Percentiles rank a stretch among this genome's conserved stretches.
phyloP scores from a whole-genome alignment of 2,113 vertebrate species.

The Corvus hawaiiensis region DNA sequence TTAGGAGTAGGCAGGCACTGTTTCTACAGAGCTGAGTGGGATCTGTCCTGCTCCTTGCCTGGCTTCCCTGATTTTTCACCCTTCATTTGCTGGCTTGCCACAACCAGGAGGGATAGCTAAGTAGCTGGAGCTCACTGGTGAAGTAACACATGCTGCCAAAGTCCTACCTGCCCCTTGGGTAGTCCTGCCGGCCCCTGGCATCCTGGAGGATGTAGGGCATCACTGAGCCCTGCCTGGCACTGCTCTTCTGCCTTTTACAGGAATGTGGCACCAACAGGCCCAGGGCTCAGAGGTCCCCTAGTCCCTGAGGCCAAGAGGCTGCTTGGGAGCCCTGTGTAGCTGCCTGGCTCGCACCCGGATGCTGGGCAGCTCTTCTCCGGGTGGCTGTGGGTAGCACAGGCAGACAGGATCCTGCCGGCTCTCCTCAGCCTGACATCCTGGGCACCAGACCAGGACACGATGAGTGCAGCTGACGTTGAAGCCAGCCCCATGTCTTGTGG shows the following conservation, averaged over 20 bases:
- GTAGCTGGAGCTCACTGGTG: neutral
- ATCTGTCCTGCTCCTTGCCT: neutral
- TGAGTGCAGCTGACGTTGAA: neutral
- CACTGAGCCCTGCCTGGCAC: neutral
- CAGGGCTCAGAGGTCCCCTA: neutral
- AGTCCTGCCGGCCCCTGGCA: neutral
- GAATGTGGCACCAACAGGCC: fast-evolving
- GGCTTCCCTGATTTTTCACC: neutral
- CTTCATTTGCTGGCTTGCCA: fast-evolving
- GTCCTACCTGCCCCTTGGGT: neutral
- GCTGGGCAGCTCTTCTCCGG: neutral
- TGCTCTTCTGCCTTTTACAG: neutral
- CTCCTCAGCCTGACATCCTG: neutral
- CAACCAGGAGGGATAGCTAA: neutral
- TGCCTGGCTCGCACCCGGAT: fast-evolving
- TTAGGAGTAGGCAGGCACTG: neutral
- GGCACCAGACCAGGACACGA: neutral
- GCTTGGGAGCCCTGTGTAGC: neutral
- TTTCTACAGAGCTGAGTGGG: neutral
- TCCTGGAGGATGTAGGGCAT: fast-evolving
- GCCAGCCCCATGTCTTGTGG: neutral
- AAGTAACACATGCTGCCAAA: neutral
- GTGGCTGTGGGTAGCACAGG: neutral
- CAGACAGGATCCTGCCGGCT: neutral
- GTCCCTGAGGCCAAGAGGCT: neutral